Conservation (phyloP, 2,888 invertebrate species). For the Lasioglossum malachurum region DNA sequence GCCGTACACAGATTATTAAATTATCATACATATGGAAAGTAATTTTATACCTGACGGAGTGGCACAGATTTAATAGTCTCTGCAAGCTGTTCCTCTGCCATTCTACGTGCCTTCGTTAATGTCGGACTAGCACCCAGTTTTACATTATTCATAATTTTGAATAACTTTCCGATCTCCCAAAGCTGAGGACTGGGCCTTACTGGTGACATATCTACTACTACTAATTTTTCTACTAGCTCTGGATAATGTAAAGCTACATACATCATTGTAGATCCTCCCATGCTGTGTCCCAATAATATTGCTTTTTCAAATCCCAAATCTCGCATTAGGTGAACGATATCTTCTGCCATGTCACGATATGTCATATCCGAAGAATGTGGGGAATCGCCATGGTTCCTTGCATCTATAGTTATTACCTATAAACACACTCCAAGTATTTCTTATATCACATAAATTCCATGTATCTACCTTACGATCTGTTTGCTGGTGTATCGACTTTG, state of each 20-base stretch:
- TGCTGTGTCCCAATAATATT: constrained; percentile 94
- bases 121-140: constrained; percentile 88
- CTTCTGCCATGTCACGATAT: constrained; percentile 91
- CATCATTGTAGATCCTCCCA: constrained; percentile 98
- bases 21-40: neutral
- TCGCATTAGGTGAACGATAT: constrained; percentile 89
- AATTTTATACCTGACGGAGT: constrained; percentile 85
- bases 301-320: constrained; percentile 88
- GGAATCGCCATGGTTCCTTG: constrained; percentile 98
- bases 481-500: constrained; percentile 89
- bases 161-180: constrained; percentile 87
- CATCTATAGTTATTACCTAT: constrained; percentile 92
- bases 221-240: constrained; percentile 88
- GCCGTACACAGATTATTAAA: neutral
- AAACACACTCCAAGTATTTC: constrained; percentile 33
- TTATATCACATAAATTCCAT: constrained; percentile 19
- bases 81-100: constrained; percentile 89
- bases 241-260: constrained; percentile 91
- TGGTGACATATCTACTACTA: constrained; percentile 91
- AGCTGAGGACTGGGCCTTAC: constrained; percentile 88
- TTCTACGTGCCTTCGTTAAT: constrained; percentile 89
- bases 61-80: constrained; percentile 87
- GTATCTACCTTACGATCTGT: constrained; percentile 87
- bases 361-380: constrained; percentile 91
- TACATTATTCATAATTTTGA: constrained; percentile 89